phyloP scores from a whole-genome alignment of 2,113 vertebrate species.

The Gambusia holbrooki region DNA sequence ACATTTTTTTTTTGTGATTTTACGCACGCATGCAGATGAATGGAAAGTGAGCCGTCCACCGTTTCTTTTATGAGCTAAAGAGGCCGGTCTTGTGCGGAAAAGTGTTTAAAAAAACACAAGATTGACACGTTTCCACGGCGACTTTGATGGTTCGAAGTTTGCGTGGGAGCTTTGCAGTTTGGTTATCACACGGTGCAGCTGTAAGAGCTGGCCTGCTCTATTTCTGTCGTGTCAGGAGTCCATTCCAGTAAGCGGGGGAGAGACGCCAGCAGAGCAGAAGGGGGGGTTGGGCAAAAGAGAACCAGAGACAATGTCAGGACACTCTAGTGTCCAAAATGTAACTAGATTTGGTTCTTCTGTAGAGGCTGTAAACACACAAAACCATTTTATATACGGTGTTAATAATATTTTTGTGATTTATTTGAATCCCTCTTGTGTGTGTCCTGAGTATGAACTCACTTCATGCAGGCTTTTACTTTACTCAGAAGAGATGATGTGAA shows the following conservation, averaged over 20 bases:
- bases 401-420: background rate
- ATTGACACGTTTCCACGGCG: background rate
- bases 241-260: constrained; percentile 66
- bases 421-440: background rate
- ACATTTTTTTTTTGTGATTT: background rate
- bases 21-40: background rate
- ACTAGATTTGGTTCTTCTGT: background rate
- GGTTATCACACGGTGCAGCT: constrained; percentile 12
- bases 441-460: background rate
- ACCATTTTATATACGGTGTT: background rate
- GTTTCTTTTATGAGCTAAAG: background rate
- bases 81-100: background rate
- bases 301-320: background rate
- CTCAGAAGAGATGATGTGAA: constrained; percentile 6
- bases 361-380: background rate
- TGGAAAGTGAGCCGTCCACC: background rate
- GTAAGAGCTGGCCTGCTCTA: constrained; percentile 58
- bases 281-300: background rate
- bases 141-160: background rate
- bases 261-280: background rate
- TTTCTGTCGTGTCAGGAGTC: constrained; percentile 66
- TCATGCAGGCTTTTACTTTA: background rate
- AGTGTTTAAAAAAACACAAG: background rate
- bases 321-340: background rate
- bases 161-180: constrained; percentile 3